Base-by-base conservation (phyloP, 2,797 vertebrate species). In the Gallinago stenura region DNA sequence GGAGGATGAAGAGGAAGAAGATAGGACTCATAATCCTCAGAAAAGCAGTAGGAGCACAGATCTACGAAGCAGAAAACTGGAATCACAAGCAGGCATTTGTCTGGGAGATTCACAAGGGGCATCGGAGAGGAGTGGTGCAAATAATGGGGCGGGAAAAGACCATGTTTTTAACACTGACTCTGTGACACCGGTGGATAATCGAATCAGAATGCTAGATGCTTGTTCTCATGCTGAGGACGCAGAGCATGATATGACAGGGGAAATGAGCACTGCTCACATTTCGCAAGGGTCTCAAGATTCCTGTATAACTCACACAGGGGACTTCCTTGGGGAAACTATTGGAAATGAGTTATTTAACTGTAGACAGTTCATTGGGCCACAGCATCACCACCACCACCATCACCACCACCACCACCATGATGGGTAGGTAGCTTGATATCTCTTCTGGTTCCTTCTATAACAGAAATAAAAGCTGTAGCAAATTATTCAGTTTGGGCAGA, bases 311-410 rank as follows among this genome's bases (percentile, higher is more conserved):
- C 98, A 99, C 28, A 98, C 99, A 0, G 98, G 98, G 31, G 99
- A 99, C 97, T 99, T 99, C 92, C 98, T 99, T 20, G 99, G 99
- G 41, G 99, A 99, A 86, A 98, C 99, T 56, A 99, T 99, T 96
- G 98, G 99, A 60, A 99, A 98, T 21, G 99, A 99, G 66, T 98
- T 99, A 35, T 99, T 99, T 95, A 99, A 99, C 98, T 99, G 99
- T 91, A 98, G 99, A 0, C 98, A 99, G 71, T 99, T 99, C 97
- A 99, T 99, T 39, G 99, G 99, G 30, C 99, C 99, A 4, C 99
- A 99, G 92, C 99, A 99, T 77, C 99, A 99, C 43, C 99, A 99
- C 26, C 99, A 99, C 2, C 99, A 99, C 1, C 99, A 99, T 2
- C 99, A 99, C 3, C 98, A 98, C 1, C 99, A 99, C 33, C 99